Percentiles rank a stretch among this genome's conserved stretches.
Conservation (phyloP, 2,113 vertebrate genomes). For the Arizona elegans region DNA sequence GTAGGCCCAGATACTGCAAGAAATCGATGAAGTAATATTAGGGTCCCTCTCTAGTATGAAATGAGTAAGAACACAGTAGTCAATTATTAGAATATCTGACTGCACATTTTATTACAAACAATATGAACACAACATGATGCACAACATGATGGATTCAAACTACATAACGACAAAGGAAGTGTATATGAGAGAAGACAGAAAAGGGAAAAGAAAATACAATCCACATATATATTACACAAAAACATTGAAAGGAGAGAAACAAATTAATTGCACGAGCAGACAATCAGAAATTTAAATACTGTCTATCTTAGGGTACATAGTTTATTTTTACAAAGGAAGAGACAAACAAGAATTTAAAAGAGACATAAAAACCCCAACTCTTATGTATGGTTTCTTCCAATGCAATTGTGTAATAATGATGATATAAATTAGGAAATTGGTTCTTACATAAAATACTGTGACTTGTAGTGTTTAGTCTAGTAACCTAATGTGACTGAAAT, state of each 20-base stretch:
- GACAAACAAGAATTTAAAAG: background rate
- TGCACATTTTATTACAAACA: constrained; percentile 2
- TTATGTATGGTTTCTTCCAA: background rate
- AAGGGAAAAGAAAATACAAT: background rate
- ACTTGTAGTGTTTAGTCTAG: background rate
- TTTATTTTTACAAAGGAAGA: background rate
- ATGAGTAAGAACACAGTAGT: background rate
- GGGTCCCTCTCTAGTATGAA: background rate
- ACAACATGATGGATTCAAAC: background rate
- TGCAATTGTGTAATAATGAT: background rate
- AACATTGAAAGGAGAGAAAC: background rate
- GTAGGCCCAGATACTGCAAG: background rate
- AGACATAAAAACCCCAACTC: background rate
- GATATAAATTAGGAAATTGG: background rate
- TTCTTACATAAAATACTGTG: background rate
- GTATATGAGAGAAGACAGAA: background rate
- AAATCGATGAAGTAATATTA: background rate
- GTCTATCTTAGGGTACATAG: background rate
- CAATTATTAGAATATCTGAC: background rate
- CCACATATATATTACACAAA: background rate
- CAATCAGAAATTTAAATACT: background rate
- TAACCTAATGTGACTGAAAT: background rate
- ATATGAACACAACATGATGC: background rate
- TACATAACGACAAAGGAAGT: background rate
- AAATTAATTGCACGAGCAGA: background rate